A percentile compares a stretch with the other conserved stretches of the same genome.
Conservation (phyloP, 2,888 invertebrate genomes). For the Colletes collaris region DNA sequence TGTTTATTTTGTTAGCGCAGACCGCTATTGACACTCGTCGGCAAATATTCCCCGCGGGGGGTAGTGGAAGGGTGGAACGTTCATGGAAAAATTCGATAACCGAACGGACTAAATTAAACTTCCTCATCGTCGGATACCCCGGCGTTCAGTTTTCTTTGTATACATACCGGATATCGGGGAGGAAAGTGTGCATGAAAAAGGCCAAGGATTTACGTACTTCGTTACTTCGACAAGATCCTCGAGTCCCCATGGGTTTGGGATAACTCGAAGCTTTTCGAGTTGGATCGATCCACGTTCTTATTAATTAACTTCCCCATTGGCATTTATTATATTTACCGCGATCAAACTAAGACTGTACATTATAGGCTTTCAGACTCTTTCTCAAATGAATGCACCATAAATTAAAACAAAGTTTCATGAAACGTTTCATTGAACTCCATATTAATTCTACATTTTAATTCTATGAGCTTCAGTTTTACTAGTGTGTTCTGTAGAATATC, state of each 20-base stretch:
- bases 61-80: not conserved
- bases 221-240: not conserved
- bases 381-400: no score
- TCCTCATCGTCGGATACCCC: not conserved
- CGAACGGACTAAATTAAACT: conserved; percentile 30
- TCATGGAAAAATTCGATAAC: conserved; percentile 34
- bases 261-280: not conserved
- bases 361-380: no score
- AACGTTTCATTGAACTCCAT: no score
- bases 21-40: conserved; percentile 36
- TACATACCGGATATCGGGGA: not conserved
- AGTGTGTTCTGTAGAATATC: no score
- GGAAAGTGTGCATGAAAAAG: conserved; percentile 31
- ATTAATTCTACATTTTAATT: no score
- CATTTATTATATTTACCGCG: no score
- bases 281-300: not conserved
- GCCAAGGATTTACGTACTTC: not conserved
- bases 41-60: conserved; percentile 25
- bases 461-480: no score
- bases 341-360: no score
- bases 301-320: not conserved
- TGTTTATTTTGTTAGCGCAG: conserved; percentile 36
- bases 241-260: not conserved
- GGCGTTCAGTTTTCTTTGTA: not conserved
- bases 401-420: no score